A percentile compares a stretch with the other conserved stretches of the same genome.
Conservation (phyloP, 2,113 vertebrate genomes). For the Baryphthengus martii region DNA sequence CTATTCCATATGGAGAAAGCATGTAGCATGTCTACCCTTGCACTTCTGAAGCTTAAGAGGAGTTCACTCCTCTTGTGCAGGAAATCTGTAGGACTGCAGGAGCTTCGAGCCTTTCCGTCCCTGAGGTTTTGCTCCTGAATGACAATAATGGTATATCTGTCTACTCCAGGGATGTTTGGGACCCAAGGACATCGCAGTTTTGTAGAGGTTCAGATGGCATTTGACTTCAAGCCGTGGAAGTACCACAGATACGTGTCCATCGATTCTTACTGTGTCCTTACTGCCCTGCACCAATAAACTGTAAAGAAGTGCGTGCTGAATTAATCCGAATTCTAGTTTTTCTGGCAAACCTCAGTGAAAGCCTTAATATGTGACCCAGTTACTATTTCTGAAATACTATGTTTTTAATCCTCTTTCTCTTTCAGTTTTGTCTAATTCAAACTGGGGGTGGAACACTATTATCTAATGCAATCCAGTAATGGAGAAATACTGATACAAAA, state of each 20-base stretch:
- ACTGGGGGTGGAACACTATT: not conserved
- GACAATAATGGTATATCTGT: not conserved
- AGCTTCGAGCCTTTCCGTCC: not conserved
- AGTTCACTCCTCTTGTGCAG: not conserved
- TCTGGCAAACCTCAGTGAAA: constrained; percentile 5
- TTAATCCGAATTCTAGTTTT: not conserved
- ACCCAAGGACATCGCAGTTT: not conserved
- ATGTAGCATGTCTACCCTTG: not conserved
- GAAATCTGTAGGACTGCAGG: not conserved
- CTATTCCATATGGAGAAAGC: not conserved
- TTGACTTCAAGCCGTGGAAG: not conserved
- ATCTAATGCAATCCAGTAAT: not conserved
- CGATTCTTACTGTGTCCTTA: not conserved
- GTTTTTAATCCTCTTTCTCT: constrained; percentile 44
- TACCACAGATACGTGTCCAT: fast-evolving
- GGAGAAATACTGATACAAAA: not conserved
- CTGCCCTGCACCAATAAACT: not conserved
- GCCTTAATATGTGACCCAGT: constrained; percentile 40
- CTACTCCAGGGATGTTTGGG: not conserved
- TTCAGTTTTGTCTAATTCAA: constrained; percentile 21
- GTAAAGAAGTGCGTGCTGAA: not conserved
- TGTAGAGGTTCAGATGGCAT: not conserved
- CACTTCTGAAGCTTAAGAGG: not conserved
- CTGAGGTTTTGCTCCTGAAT: not conserved
- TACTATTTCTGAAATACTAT: constrained; percentile 31